phyloP scores from a whole-genome alignment of 2,888 invertebrate species.

The Hyposoter dolosus region DNA sequence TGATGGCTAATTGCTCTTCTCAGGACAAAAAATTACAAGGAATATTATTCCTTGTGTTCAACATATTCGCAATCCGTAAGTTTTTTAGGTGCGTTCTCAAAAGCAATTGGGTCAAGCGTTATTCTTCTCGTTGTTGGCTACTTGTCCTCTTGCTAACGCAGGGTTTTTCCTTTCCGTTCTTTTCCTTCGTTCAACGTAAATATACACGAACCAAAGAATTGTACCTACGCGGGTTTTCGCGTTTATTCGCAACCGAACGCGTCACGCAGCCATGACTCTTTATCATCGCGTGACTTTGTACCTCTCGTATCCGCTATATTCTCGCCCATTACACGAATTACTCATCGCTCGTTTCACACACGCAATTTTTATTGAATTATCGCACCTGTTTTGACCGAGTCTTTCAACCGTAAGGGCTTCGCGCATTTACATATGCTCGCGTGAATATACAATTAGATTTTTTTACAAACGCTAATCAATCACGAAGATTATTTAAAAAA shows the following conservation, averaged over 20 bases:
- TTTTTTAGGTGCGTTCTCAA: conserved; percentile 43
- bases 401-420: neutral
- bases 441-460: neutral
- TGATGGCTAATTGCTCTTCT: conserved; percentile 24
- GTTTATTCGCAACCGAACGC: conserved; percentile 30
- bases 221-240: conserved; percentile 11
- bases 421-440: neutral
- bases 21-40: neutral
- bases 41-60: conserved; percentile 8
- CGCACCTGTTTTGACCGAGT: neutral
- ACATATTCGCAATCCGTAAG: conserved; percentile 25
- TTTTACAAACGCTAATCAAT: neutral
- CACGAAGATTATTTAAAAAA: neutral
- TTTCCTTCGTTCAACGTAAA: neutral
- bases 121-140: conserved; percentile 34
- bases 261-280: conserved; percentile 19
- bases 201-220: conserved; percentile 27
- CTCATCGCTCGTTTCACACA: conserved; percentile 21
- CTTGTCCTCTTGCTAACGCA: conserved; percentile 32
- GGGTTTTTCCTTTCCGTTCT: conserved; percentile 1
- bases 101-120: conserved; percentile 64
- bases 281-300: conserved; percentile 54
- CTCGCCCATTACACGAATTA: conserved; percentile 9
- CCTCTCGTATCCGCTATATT: conserved; percentile 17
- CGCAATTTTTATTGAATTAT: conserved; percentile 12